Conservation (phyloP, 2,113 vertebrate genomes). For the Chamaea fasciata region DNA sequence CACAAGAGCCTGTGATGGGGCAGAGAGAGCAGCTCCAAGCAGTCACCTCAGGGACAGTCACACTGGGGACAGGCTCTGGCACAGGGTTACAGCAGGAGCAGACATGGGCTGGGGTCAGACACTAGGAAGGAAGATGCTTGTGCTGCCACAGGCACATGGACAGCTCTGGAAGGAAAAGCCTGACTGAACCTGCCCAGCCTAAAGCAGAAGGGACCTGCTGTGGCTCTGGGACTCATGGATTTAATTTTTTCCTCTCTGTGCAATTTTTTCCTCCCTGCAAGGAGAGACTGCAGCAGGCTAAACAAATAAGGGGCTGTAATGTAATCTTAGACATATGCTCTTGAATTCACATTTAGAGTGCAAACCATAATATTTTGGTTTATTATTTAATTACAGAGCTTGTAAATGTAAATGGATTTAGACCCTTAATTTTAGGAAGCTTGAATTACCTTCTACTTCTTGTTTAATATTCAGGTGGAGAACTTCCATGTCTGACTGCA, state of each 20-base stretch:
- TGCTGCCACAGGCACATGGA: not conserved
- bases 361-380: conserved; percentile 9
- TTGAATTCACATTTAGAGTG: conserved; percentile 3
- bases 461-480: conserved; percentile 24
- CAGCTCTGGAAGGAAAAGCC: not conserved
- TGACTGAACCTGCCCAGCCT: not conserved
- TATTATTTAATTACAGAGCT: conserved; percentile 58
- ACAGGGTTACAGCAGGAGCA: not conserved
- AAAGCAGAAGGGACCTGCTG: not conserved
- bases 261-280: not conserved
- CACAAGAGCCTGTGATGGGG: not conserved
- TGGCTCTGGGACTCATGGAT: not conserved
- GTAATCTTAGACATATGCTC: conserved; percentile 2
- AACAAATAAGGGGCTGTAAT: conserved; percentile 26
- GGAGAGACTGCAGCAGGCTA: not conserved
- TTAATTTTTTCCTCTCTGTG: not conserved
- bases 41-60: not conserved
- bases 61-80: not conserved
- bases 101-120: not conserved
- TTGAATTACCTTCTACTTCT: conserved; percentile 13
- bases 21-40: not conserved
- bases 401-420: conserved; percentile 43
- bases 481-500: not conserved
- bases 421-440: conserved; percentile 26
- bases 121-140: rapidly evolving